Evolutionary conservation across 2,113 vertebrate genomes (phyloP).

Genomic region (Callospermophilus lateralis): DNA sequence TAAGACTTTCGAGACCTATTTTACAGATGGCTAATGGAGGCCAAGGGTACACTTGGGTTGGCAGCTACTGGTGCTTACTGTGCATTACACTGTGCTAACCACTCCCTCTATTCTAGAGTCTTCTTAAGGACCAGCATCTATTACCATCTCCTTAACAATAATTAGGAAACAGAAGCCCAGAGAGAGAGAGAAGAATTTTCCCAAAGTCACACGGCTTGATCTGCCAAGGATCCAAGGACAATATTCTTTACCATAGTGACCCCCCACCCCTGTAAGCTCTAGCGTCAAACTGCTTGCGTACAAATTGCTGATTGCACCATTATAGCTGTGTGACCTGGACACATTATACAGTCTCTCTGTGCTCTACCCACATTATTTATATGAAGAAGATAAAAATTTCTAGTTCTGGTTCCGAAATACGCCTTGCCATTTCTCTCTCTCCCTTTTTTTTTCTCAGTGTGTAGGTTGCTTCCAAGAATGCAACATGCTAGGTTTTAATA

Average conservation of each 20-base stretch:
- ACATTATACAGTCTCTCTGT: background rate
- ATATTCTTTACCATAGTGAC: background rate
- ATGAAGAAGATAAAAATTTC: background rate
- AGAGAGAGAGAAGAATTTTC: background rate
- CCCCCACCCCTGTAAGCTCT: background rate
- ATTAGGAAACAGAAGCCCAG: background rate
- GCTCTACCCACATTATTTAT: background rate
- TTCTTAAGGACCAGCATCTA: background rate
- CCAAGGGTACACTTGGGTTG: fast-evolving
- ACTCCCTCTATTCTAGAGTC: background rate
- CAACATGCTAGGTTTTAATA: slow-evolving; percentile 73
- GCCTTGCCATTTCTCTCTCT: slow-evolving; percentile 52
- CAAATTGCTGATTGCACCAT: background rate
- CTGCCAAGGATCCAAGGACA: background rate
- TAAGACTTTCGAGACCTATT: background rate
- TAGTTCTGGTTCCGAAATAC: slow-evolving; percentile 50
- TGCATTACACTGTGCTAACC: no score
- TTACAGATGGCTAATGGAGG: background rate
- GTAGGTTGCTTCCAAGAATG: slow-evolving; percentile 73
- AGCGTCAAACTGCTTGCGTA: background rate
- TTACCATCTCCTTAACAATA: background rate
- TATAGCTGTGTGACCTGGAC: background rate
- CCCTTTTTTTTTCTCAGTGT: background rate
- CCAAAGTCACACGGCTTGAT: background rate
- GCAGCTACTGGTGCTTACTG: background rate